These are phyloP conservation scores for Tubulanus polymorphus DNA, from an alignment of 2,888 invertebrate species.

Conservation along the genomic window DNA sequence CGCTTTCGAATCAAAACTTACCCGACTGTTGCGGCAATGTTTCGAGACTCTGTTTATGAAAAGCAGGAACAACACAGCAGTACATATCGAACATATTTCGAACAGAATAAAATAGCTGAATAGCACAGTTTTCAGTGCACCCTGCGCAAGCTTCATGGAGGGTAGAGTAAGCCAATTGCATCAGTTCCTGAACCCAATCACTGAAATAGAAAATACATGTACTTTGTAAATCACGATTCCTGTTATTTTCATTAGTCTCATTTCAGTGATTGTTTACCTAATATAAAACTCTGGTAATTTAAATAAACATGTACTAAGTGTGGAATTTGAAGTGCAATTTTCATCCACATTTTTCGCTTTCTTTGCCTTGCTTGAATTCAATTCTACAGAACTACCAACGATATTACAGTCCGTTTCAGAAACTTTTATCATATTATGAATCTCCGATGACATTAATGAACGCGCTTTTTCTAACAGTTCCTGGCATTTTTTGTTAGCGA, in stretches of 20 bases:
- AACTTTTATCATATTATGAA: constrained; percentile 63
- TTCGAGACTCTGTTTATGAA: constrained; percentile 74
- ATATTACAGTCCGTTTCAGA: neutral
- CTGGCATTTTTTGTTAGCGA: constrained; percentile 72
- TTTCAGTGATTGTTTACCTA: constrained; percentile 50
- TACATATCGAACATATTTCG: constrained; percentile 74
- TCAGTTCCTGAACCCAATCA: constrained; percentile 54
- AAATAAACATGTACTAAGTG: constrained; percentile 47
- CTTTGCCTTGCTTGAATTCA: constrained; percentile 8
- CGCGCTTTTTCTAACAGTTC: constrained; percentile 68
- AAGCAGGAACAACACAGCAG: constrained; percentile 70
- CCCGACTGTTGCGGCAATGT: constrained; percentile 84
- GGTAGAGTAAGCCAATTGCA: constrained; percentile 64
- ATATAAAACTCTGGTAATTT: constrained; percentile 58
- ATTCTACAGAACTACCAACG: neutral
- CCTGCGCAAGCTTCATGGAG: constrained; percentile 62
- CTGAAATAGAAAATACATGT: constrained; percentile 25
- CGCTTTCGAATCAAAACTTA: too few relatives aligned
- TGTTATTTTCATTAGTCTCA: too few relatives aligned
- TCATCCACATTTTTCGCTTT: constrained; percentile 26
- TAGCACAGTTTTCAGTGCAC: constrained; percentile 61
- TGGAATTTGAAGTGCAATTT: constrained; percentile 28
- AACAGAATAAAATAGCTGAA: constrained; percentile 67
- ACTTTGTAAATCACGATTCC: neutral
- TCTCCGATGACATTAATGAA: constrained; percentile 72